Percentiles rank a stretch among this genome's conserved stretches.
Conservation (phyloP, 2,888 invertebrate genomes). For the Synanthedon andrenaeformis region DNA sequence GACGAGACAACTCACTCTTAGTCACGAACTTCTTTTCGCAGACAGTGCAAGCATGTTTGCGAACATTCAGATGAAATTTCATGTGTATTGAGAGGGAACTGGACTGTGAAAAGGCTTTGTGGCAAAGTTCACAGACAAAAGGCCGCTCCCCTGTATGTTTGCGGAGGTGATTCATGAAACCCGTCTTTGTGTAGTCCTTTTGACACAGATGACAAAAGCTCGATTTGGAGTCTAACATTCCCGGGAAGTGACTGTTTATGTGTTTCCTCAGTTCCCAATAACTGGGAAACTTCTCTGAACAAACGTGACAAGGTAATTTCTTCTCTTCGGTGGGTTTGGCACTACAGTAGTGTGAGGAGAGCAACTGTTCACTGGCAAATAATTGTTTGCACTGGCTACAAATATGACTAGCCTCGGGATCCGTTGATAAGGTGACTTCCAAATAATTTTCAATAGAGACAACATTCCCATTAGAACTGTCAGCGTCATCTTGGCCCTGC, state of each 20-base stretch:
- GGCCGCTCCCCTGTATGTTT: constrained; percentile 66
- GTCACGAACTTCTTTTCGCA: constrained; percentile 69
- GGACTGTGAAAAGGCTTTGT: constrained; percentile 66
- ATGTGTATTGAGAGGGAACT: constrained; percentile 67
- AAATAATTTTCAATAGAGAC: constrained; percentile 67
- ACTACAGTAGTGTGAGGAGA: constrained; percentile 54
- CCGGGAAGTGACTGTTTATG: constrained; percentile 63
- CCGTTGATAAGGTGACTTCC: constrained; percentile 64
- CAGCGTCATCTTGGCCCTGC: constrained; percentile 51
- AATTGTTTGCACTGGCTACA: constrained; percentile 65
- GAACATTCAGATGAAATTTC: constrained; percentile 66
- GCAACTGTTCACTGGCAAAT: constrained; percentile 56
- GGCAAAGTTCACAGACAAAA: constrained; percentile 65
- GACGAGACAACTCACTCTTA: constrained; percentile 67
- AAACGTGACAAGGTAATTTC: constrained; percentile 65
- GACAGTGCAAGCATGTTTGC: constrained; percentile 65
- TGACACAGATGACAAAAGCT: constrained; percentile 68
- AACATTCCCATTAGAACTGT: constrained; percentile 62
- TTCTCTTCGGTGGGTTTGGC: constrained; percentile 60
- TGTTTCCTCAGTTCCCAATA: constrained; percentile 66
- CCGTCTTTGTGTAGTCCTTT: constrained; percentile 67
- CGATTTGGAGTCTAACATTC: constrained; percentile 66
- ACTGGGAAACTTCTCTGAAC: constrained; percentile 62
- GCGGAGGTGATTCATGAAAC: constrained; percentile 66
- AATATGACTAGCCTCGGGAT: constrained; percentile 63